Evolutionary conservation across 2,888 invertebrate species (phyloP).

Genomic region (Stegophylla sp.): DNA sequence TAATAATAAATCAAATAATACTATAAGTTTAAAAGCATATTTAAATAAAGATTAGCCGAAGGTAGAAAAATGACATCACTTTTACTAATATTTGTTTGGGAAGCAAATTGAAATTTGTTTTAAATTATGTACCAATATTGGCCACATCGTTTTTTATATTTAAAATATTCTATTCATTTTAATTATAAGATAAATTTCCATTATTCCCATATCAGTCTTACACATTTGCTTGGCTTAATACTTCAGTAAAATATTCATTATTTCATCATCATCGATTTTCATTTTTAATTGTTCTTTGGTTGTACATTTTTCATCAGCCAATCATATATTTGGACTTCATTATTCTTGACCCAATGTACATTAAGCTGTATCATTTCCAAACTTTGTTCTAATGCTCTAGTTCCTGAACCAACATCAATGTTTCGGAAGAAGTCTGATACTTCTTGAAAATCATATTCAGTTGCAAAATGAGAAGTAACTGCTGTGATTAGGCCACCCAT

Average conservation of each 20-base stretch:
- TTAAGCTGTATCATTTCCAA: conserved; percentile 82
- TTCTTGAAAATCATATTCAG: conserved; percentile 78
- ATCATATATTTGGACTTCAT: conserved; percentile 68
- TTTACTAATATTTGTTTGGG: conserved; percentile 17
- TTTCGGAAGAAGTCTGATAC: conserved; percentile 71
- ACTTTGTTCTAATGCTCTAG: conserved; percentile 74
- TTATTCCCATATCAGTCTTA: conserved; percentile 48
- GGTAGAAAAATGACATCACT: background rate
- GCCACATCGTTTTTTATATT: background rate
- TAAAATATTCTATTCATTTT: conserved; percentile 40
- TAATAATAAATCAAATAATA: conserved; percentile 15
- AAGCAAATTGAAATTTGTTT: conserved; percentile 21
- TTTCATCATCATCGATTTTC: background rate
- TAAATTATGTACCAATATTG: conserved; percentile 6
- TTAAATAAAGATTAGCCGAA: conserved; percentile 13
- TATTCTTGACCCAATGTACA: conserved; percentile 77
- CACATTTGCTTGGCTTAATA: conserved; percentile 37
- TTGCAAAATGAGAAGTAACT: conserved; percentile 74
- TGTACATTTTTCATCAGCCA: conserved; percentile 66
- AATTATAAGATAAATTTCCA: conserved; percentile 22
- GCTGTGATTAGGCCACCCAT: conserved; percentile 73
- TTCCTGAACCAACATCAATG: conserved; percentile 69
- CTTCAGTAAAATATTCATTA: conserved; percentile 13
- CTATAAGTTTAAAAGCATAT: conserved; percentile 18
- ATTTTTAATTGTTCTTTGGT: conserved; percentile 7